Evolutionary conservation across 1,140 invertebrate species (phyloP).

Genomic region (Bombyx mandarina): DNA sequence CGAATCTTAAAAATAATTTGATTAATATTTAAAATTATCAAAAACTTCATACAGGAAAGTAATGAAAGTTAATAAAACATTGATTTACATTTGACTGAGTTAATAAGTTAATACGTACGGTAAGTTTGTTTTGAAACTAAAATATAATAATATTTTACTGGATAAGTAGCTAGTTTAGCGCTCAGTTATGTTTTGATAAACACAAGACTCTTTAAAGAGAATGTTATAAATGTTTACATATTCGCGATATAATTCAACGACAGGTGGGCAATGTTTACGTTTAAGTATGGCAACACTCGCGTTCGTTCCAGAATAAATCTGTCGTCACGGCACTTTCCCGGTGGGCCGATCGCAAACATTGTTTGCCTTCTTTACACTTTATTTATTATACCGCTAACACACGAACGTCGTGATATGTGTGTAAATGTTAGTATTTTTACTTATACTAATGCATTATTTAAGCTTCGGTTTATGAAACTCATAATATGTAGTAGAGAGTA

Average conservation of each 20-base stretch:
- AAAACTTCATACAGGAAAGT: too few species aligned
- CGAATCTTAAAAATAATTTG: too few species aligned
- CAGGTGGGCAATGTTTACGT: conserved; percentile 29
- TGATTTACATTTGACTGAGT: too few species aligned
- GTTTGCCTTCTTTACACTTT: conserved; percentile 47
- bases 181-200: too few species aligned
- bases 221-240: conserved; percentile 26
- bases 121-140: too few species aligned
- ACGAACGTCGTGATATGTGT: conserved; percentile 15
- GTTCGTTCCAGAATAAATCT: conserved; percentile 29
- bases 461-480: not conserved
- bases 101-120: too few species aligned
- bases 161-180: too few species aligned
- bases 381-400: conserved; percentile 36
- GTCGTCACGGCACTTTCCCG: conserved; percentile 24
- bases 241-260: conserved; percentile 39
- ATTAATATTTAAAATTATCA: too few species aligned
- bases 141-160: too few species aligned
- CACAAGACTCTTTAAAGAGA: too few species aligned
- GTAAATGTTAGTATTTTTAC: conserved; percentile 10
- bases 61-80: too few species aligned
- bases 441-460: conserved; percentile 3
- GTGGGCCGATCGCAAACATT: conserved; percentile 19
- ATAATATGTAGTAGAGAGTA: not conserved
- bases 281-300: conserved; percentile 7